Evolutionary conservation across 2,113 vertebrate species (phyloP), one percentile per base, ranked within the genome.

Genomic region (Pedetes capensis): DNA sequence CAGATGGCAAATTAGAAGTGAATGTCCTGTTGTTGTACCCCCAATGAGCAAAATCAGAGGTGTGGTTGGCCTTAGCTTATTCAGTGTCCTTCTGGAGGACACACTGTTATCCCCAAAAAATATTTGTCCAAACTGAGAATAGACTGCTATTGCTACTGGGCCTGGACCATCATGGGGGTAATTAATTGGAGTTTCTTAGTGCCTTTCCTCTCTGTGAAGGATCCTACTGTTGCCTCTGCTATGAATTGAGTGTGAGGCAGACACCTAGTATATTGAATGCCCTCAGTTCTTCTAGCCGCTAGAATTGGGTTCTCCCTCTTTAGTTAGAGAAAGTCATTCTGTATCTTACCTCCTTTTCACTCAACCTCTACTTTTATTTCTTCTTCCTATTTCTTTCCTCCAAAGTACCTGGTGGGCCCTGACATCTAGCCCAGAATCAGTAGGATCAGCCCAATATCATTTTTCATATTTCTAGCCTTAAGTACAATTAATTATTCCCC

Each of bases 1-100:
- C 61, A 76, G 59, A 79, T n/a, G 87, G 44, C 32, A 94, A 34
- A 76, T 89, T 90, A 85, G 68, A 94, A 91, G 34, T 47, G 69
- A 29, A 32, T 85, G 8, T 93, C 80, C 61, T 61, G 29, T 79
- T 87, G 64, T 47, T 87, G 23, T 80, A 91, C 34, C 57, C 57
- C 2, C 18, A 10, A 64, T 68, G 66, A 76, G 3, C 57, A 66
- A 83, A 92, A 92, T 42, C 85, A 81, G 72, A 8, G 42, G 72
- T 55, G 17, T 84, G 23, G 25, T 61, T 68, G 32, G 34, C 44
- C 22, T 94, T 53, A 66, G 59, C 61, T 95, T 93, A 75, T 53
- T 93, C 66, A 71, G 74, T 29, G 13, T 76, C 34, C 37, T 93
- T 81, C 81, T 87, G 25, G 81, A 89, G 29, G 7, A 22, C 16